Conservation (phyloP, 1,140 invertebrate genomes). For the Sesamia nonagrioides region DNA sequence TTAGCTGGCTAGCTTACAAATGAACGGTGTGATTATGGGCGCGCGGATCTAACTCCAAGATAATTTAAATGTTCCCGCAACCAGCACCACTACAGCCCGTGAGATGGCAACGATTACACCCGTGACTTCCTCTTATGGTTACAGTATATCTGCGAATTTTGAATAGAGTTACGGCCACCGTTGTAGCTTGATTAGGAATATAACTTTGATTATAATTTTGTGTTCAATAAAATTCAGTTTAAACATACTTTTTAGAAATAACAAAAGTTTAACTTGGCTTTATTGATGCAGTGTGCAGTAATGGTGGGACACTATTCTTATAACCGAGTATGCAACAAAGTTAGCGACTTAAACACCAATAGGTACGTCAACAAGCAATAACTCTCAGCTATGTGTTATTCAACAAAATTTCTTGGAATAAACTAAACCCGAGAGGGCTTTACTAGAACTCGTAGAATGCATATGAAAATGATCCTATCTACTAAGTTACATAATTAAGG, state of each 20-base stretch:
- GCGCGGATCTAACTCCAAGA: conserved; percentile 78
- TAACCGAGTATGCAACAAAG: background rate
- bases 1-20: conserved; percentile 80
- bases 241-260: background rate
- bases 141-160: conserved; percentile 69
- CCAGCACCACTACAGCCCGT: conserved; percentile 61
- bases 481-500: conserved; percentile 67
- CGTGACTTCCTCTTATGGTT: conserved; percentile 76
- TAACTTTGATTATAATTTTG: conserved; percentile 19
- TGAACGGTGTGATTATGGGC: conserved; percentile 82
- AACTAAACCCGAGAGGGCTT: conserved; percentile 54
- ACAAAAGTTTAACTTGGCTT: background rate
- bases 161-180: conserved; percentile 72
- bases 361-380: conserved; percentile 37
- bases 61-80: conserved; percentile 84
- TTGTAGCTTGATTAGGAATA: conserved; percentile 51
- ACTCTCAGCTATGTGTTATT: conserved; percentile 52
- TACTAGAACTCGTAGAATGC: conserved; percentile 46
- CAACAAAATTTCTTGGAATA: conserved; percentile 52
- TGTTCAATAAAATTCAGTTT: conserved; percentile 5
- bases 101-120: conserved; percentile 74
- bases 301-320: background rate
- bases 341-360: conserved; percentile 17
- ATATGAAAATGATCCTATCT: conserved; percentile 43
- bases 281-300: too few species aligned